A percentile compares a stretch with the other conserved stretches of the same genome.
These are phyloP conservation scores for Casuarius casuarius DNA, from an alignment of 2,113 vertebrate genomes.

Conservation along the genomic window DNA sequence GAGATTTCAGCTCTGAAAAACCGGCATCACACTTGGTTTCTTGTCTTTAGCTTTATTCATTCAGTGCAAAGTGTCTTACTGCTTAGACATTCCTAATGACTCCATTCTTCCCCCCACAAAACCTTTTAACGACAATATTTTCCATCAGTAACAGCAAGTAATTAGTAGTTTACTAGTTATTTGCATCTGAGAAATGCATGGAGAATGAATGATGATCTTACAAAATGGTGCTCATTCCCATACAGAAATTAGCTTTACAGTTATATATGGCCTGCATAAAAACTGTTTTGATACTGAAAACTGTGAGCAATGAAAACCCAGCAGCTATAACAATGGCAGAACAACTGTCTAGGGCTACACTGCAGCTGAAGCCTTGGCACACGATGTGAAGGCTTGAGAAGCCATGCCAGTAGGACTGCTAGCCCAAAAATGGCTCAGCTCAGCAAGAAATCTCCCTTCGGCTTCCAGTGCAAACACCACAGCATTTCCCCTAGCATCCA, in stretches of 20 bases:
- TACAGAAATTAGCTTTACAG: neutral
- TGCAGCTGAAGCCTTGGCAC: neutral
- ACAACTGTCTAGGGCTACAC: neutral
- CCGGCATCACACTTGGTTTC: neutral
- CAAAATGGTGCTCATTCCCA: neutral
- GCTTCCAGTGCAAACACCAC: accelerated
- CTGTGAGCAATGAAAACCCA: neutral
- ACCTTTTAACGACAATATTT: neutral
- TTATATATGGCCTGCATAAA: neutral
- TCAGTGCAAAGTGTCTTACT: neutral
- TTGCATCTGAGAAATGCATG: neutral
- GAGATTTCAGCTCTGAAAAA: neutral
- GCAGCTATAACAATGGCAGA: neutral
- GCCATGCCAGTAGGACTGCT: neutral
- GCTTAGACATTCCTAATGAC: neutral
- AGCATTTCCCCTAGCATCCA: neutral
- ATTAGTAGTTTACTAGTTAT: neutral
- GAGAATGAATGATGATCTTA: neutral
- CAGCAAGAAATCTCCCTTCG: neutral
- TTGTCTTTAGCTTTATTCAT: neutral
- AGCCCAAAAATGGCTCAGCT: neutral
- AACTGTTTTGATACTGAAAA: neutral
- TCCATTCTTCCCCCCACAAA: neutral
- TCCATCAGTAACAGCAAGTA: neutral
- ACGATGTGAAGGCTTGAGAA: neutral